Evolutionary conservation across 2,888 invertebrate species (phyloP), one percentile per base, ranked within the genome.

Genomic region (Eilema sororculum): DNA sequence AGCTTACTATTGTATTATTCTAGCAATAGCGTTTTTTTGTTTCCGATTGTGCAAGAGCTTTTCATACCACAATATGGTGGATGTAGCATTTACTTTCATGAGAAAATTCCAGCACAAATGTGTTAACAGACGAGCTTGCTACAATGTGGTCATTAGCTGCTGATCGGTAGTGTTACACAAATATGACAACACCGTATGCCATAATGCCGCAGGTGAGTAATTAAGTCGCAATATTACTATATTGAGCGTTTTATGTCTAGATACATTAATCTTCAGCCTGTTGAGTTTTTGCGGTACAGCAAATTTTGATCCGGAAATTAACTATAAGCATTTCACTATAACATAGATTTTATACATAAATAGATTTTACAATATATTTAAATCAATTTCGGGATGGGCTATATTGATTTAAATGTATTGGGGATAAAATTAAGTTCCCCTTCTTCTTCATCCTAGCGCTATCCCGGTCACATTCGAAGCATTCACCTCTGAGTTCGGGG

Each of bases 121-220:
- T 37, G 57, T 62, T 30, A 24, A 62, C 33, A 25, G 58, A 67
- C 52, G 46, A 16, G 46, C 41, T 24, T 20, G 24, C 9, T 67
- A 52, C 62, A 57, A 20, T n/a, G 20, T 58, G 10, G n/a, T 63
- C 57, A 62, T 70, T 66, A 70, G 70, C 60, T 22, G 76, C 74
- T 69, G 65, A 72, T 84, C 65, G 71, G 67, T 77, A 46, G 75
- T 66, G 63, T 67, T 52, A 68, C 30, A 20, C 8, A 57, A 66
- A 70, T 63, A 52, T 67, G 52, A 46, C 66, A 59, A 66, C 41
- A 33, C n/a, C 52, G 22, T 59, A 41, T n/a, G 61, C n/a, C n/a
- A n/a, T 65, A 41, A 13, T 24, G 68, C 30, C 52, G 24, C 61
- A 33, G 24, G 10, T 67, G 10, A 0, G 52, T 60, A 46, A 41